Evolutionary conservation across 2,797 vertebrate species (phyloP), one percentile per base, ranked within the genome.

Genomic region (Myotis findleyi): DNA sequence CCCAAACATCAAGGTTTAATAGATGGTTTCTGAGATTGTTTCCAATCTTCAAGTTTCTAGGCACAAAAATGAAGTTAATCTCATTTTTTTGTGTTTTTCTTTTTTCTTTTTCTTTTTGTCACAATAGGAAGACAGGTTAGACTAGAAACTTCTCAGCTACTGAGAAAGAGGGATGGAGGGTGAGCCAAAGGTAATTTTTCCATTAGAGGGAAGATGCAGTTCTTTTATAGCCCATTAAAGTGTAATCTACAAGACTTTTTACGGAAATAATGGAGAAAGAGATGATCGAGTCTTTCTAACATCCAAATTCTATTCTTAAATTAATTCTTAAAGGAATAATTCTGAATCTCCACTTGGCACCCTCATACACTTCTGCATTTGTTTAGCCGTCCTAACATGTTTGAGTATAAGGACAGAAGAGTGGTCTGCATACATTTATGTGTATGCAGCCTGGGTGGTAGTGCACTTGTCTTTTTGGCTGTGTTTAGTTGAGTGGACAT

Each of bases 11-110:
- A 59, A 82, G 47, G 4, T 18, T 82, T 72, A 62, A 25, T 86
- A 25, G n/a, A 16, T 82, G 51, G 64, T 79, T 89, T 94, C 53
- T 69, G 69, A 93, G 77, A 83, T 79, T 80, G 20, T 17, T 25
- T 80, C 59, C 12, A 17, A 84, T 27, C 17, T 90, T 36, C 72
- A 89, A 69, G 51, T 95, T 93, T 76, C 23, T 25, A 82, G 75
- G 44, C 47, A 85, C 30, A 38, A 82, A 81, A 77, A 90, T 66
- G 21, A 41, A 93, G 18, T 69, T 27, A 84, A 18, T 38, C 59
- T 47, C 33, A 18, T 4, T 68, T 41, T 71, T 27, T 92, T 41
- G 23, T 68, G 47, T 47, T 13, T 12, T 13, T 57, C 21, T 57
- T 57, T 8, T 23, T 55, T 9, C 21, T 2, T 57, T 25, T 57